These are phyloP conservation scores for Boloria euphrosyne DNA, from an alignment of 2,888 invertebrate species.

Conservation along the genomic window DNA sequence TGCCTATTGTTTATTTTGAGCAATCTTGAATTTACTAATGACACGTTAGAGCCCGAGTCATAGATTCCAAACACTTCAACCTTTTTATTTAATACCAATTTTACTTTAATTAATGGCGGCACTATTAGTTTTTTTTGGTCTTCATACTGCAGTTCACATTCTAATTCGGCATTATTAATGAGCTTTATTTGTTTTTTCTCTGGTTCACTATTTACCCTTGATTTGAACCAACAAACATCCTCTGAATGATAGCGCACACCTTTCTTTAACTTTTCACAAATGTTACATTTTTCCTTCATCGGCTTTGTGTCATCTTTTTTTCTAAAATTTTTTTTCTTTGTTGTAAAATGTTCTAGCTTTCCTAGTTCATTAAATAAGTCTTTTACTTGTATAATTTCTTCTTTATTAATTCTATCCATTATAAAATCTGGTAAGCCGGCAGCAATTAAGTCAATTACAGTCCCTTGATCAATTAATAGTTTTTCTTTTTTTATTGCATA, in stretches of 20 bases:
- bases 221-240: no score
- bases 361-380: no score
- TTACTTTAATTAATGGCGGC: constrained; percentile 5
- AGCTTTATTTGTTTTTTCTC: background rate
- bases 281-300: no score
- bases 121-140: constrained; percentile 1
- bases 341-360: no score
- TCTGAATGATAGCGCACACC: no score
- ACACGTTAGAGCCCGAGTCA: background rate
- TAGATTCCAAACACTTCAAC: constrained; percentile 2
- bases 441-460: constrained; percentile 17
- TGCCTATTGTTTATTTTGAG: background rate
- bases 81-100: background rate
- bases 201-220: background rate
- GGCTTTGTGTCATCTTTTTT: no score
- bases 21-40: background rate
- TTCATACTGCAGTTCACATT: background rate
- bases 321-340: no score
- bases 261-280: no score
- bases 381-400: background rate
- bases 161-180: background rate
- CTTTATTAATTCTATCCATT: constrained; percentile 22
- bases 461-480: constrained; percentile 27
- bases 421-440: constrained; percentile 26
- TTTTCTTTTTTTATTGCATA: constrained; percentile 46